A percentile compares a stretch with the other conserved stretches of the same genome.
phyloP scores from a whole-genome alignment of 2,797 vertebrate species.

The Phataginus tricuspis region DNA sequence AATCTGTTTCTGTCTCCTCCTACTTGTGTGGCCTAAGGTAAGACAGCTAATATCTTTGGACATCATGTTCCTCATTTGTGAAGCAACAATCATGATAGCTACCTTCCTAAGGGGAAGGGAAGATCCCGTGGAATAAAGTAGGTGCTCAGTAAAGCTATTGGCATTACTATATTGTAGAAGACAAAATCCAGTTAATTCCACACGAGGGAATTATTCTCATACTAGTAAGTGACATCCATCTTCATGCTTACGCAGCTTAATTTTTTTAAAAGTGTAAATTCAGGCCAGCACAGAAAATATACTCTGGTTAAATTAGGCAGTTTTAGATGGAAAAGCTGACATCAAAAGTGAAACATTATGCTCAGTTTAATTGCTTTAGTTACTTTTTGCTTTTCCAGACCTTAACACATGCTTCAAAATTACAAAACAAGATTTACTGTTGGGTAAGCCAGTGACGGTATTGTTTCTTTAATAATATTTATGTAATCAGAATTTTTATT shows the following conservation, averaged over 20 bases:
- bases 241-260: not conserved
- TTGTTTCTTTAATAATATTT: slow-evolving; percentile 18
- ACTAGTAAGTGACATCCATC: not conserved
- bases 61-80: not conserved
- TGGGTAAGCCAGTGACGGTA: not conserved
- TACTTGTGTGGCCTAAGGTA: not conserved
- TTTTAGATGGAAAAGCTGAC: slow-evolving; percentile 48
- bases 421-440: slow-evolving; percentile 28
- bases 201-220: not conserved
- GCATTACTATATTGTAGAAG: not conserved
- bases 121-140: not conserved
- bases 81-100: not conserved
- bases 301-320: slow-evolving; percentile 6
- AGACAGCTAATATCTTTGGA: not conserved
- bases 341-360: slow-evolving; percentile 46
- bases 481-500: slow-evolving; percentile 8
- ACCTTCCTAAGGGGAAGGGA: not conserved
- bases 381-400: slow-evolving; percentile 6
- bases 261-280: slow-evolving; percentile 32
- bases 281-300: not conserved
- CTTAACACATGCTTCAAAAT: slow-evolving; percentile 50
- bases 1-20: not conserved
- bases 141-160: not conserved
- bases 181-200: not conserved
- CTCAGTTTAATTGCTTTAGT: slow-evolving; percentile 11